Base-by-base conservation (phyloP, 2,888 invertebrate genomes). In the Rhingia rostrata region DNA sequence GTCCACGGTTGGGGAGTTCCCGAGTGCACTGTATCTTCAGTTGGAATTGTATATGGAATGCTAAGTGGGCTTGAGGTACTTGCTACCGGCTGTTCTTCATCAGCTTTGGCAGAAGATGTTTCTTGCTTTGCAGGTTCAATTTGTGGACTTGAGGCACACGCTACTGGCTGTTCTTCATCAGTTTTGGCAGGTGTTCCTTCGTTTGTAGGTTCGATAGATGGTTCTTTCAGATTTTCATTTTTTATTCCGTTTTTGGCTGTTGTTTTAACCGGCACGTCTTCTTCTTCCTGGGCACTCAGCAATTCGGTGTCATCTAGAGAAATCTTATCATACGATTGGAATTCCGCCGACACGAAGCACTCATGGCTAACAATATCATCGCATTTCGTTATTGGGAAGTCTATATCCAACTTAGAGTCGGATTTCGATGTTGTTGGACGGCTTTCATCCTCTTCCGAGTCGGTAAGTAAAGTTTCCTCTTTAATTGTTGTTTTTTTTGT, bases 301-400 rank as follows among this genome's bases (percentile, higher is more conserved):
- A 67, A 53, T 9, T 86, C 74, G 5, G 72, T n/a, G n/a, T 70
- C 72, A 10, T 82, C 69, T 3, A 82, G 41, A 1, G 84, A 85
- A 56, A 75, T 81, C 37, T 81, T 75, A 69, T 72, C 75, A 12
- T 47, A 58, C 5, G 63, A 43, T 41, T 87, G 67, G 69, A 67
- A 86, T 56, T 87, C 75, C 6, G 79, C 51, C 14, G 87, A 87
- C 10, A 87, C 87, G 70, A 82, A 84, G 66, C 87, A 87, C 12
- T 87, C 87, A 45, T 87, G 82, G 47, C 86, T 86, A 10, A 79
- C 51, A 41, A 87, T 85, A 43, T 87, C 78, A 41, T 86, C 86
- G 32, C 74, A 86, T 70, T 79, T 86, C 14, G 85, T 83, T 49
- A 85, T 77, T 32, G 87, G 82, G 54, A 86, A 84, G 51, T 75